Conservation (phyloP, 2,797 vertebrate species). For the Arnoldichthys spilopterus region DNA sequence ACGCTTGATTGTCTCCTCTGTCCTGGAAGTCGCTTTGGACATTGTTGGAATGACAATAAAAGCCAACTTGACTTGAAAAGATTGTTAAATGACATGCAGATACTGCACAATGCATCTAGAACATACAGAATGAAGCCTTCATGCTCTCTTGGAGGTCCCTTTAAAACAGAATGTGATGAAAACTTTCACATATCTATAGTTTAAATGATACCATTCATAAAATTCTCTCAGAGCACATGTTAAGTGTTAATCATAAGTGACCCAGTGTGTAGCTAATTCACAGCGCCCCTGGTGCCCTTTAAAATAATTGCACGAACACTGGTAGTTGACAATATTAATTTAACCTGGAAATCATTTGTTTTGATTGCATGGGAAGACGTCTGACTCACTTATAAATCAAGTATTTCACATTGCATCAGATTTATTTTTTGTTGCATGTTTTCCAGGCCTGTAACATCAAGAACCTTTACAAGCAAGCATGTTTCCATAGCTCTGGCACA, state of each 20-base stretch:
- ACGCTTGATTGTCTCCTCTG: no score
- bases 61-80: no score
- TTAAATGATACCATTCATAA: conserved; percentile 57
- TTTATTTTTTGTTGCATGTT: conserved; percentile 54
- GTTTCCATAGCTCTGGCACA: conserved; percentile 65
- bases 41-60: no score
- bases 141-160: conserved; percentile 57
- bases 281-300: conserved; percentile 52
- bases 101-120: neutral
- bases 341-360: conserved; percentile 67
- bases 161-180: conserved; percentile 59
- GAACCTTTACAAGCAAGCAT: conserved; percentile 61
- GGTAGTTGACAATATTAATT: conserved; percentile 61
- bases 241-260: conserved; percentile 67
- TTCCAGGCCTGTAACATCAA: conserved; percentile 62
- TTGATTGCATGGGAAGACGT: conserved; percentile 36
- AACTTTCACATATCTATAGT: conserved; percentile 44
- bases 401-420: conserved; percentile 44
- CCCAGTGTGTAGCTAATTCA: conserved; percentile 57
- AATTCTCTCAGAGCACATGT: conserved; percentile 57
- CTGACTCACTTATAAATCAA: conserved; percentile 2
- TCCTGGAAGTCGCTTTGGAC: no score
- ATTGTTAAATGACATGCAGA: neutral
- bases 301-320: conserved; percentile 47
- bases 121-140: neutral